Conservation (phyloP, 1,140 invertebrate genomes). For the Berghia stephanieae region DNA sequence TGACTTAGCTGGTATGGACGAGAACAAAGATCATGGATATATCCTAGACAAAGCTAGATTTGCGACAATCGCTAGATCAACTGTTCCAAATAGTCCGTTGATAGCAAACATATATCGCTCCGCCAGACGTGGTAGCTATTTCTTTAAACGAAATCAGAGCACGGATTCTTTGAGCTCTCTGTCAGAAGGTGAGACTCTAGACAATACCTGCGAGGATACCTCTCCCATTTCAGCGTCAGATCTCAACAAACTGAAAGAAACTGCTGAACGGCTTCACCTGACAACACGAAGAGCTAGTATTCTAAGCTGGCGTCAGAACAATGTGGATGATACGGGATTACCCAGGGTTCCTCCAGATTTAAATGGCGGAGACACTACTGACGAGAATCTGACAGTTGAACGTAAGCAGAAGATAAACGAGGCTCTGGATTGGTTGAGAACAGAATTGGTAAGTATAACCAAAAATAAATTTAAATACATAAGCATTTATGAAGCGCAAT, state of each 20-base stretch:
- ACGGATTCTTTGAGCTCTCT: slow-evolving; percentile 12
- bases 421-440: slow-evolving; percentile 42
- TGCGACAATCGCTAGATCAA: not conserved
- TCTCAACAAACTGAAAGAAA: slow-evolving; percentile 34
- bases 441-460: slow-evolving; percentile 43
- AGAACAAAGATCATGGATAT: too few relatives aligned
- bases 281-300: slow-evolving; percentile 38
- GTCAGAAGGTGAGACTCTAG: slow-evolving; percentile 13
- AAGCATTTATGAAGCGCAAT: too few relatives aligned
- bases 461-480: too few relatives aligned
- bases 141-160: not conserved
- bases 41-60: too few relatives aligned
- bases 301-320: slow-evolving; percentile 35
- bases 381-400: slow-evolving; percentile 34
- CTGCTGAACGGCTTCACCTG: slow-evolving; percentile 35
- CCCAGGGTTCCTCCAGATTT: not conserved
- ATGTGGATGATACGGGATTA: slow-evolving; percentile 20
- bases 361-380: slow-evolving; percentile 14
- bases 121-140: not conserved
- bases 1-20: not conserved
- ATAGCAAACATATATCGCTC: not conserved
- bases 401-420: slow-evolving; percentile 38
- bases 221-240: not conserved
- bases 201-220: not conserved
- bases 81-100: not conserved